A percentile compares a stretch with the other conserved stretches of the same genome.
Conservation (phyloP, 2,888 invertebrate species). For the Halictus ligatus region DNA sequence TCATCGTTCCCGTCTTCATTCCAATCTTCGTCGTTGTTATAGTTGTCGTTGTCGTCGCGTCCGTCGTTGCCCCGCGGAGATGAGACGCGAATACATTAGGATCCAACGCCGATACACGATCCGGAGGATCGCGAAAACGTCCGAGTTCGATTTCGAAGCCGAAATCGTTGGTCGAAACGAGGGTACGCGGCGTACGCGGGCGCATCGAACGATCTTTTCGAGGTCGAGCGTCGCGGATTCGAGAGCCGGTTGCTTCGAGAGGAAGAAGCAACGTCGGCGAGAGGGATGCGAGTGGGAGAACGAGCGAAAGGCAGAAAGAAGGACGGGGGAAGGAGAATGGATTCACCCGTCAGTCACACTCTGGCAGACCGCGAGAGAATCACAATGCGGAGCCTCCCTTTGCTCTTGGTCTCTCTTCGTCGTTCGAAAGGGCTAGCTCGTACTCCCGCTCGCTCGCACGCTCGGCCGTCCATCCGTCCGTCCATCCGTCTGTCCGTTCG, state of each 20-base stretch:
- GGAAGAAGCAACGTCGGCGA: constrained; percentile 39
- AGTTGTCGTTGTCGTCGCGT: too few species aligned
- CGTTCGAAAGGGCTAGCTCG: constrained; percentile 68
- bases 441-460: constrained; percentile 73
- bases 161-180: not conserved
- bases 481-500: constrained; percentile 79
- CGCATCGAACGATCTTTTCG: constrained; percentile 8
- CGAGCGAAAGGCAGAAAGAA: constrained; percentile 60
- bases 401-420: constrained; percentile 67
- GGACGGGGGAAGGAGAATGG: constrained; percentile 74
- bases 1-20: not conserved
- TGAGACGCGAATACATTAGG: not conserved
- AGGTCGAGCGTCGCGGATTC: constrained; percentile 26
- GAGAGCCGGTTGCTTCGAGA: constrained; percentile 62
- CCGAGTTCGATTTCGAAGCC: not conserved
- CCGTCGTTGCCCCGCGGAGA: not conserved
- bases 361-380: constrained; percentile 81
- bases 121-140: not conserved
- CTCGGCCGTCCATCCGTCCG: constrained; percentile 56
- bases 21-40: too few species aligned
- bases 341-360: constrained; percentile 84
- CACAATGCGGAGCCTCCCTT: constrained; percentile 79
- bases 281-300: constrained; percentile 43
- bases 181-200: not conserved
- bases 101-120: not conserved